A percentile compares a stretch with the other conserved stretches of the same genome.
phyloP scores from a whole-genome alignment of 2,113 vertebrate species.

The Dromaius novaehollandiae region DNA sequence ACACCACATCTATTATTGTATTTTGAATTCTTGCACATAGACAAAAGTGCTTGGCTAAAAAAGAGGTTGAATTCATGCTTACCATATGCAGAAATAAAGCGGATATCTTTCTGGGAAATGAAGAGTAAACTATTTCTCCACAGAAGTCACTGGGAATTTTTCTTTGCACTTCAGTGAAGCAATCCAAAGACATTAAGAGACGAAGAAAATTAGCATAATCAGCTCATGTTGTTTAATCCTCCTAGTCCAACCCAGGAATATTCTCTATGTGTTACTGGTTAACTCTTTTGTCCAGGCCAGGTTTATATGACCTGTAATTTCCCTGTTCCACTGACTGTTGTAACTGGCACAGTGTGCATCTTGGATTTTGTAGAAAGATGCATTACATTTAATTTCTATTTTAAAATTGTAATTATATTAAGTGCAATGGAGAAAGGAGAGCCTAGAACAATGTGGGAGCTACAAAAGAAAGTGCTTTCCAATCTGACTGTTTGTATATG shows the following conservation, averaged over 20 bases:
- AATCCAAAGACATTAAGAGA: conserved; percentile 22
- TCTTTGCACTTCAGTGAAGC: conserved; percentile 4
- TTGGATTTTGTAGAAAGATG: background rate
- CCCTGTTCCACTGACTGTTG: background rate
- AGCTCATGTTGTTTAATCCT: conserved; percentile 33
- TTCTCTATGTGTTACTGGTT: background rate
- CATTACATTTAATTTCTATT: background rate
- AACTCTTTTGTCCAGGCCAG: conserved; percentile 23
- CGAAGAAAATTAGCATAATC: conserved; percentile 61
- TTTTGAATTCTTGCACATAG: background rate
- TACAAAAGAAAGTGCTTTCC: background rate
- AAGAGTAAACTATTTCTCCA: background rate
- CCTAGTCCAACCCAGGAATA: conserved; percentile 1
- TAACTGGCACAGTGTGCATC: background rate
- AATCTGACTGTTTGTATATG: background rate
- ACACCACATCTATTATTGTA: background rate
- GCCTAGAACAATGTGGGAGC: background rate
- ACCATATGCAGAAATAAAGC: background rate
- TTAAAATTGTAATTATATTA: background rate
- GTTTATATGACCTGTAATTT: conserved; percentile 1
- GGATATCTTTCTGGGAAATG: background rate
- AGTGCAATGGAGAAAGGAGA: background rate
- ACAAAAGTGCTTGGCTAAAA: background rate
- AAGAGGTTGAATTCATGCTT: background rate
- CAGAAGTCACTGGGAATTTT: background rate